These are phyloP conservation scores for Rallus crepitans DNA, from an alignment of 2,797 vertebrate genomes.

Conservation along the genomic window DNA sequence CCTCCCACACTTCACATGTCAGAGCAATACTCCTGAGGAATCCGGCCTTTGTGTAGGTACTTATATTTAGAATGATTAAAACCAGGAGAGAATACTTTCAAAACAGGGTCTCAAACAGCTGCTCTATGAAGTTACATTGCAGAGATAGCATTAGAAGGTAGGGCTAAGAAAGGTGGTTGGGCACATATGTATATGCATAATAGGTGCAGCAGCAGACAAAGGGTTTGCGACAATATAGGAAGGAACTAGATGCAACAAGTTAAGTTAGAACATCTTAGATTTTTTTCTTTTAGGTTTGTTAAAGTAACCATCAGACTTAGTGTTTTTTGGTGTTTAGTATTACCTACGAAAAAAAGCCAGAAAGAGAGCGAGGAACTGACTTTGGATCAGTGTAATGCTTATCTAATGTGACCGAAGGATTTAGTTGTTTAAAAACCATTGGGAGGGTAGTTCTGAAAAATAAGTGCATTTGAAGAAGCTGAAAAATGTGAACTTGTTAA, in stretches of 20 bases:
- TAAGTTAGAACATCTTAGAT: neutral
- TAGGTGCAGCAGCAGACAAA: neutral
- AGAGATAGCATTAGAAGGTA: neutral
- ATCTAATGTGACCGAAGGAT: neutral
- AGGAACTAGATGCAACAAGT: neutral
- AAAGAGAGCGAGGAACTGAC: neutral
- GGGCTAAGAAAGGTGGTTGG: neutral
- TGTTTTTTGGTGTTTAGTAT: neutral
- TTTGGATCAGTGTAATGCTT: neutral
- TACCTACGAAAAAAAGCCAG: neutral
- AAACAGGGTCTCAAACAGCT: neutral
- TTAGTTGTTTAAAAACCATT: neutral
- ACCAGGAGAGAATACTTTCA: neutral
- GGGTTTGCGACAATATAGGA: neutral
- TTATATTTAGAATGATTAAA: constrained; percentile 51
- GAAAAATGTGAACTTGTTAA: neutral
- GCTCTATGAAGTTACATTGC: neutral
- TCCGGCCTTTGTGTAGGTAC: neutral
- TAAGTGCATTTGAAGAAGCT: neutral
- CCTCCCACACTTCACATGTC: constrained; percentile 25
- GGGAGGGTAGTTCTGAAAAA: neutral
- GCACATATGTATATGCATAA: neutral
- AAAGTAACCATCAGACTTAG: neutral
- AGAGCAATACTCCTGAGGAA: neutral
- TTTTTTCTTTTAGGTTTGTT: neutral